Evolutionary conservation across 53 echinoderm and acorn worm species (phyloP), one percentile per base, ranked within the genome.

Genomic region (Patiria pectinifera): DNA sequence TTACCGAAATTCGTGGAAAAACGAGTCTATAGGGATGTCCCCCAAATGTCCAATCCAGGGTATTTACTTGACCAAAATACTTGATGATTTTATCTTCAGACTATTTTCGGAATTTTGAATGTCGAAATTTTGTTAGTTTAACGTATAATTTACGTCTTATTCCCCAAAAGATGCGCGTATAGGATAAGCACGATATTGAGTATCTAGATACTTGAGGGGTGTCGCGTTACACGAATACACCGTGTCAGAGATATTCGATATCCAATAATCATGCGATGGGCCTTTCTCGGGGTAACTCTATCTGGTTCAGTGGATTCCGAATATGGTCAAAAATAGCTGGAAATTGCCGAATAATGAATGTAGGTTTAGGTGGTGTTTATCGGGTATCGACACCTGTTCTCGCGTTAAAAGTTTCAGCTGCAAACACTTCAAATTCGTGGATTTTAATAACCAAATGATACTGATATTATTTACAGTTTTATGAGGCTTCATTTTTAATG

Each of bases 261-360:
- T 71, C 45, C 26, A 48, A 86, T 86, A 86, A 86, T 86, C 70
- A 86, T 46, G 48, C 48, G 19, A 45, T 21, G 4, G 70, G 86
- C 6, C 69, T 48, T 60, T 7, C 23, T 21, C 78, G 4, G 49
- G 19, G 86, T 70, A 86, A 86, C 45, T 48, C 21, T 24, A 87
- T 76, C 70, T 24, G 77, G 59, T 85, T 70, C 69, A 12, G 61
- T 23, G 26, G 59, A 87, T 76, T 87, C 60, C 76, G 25, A 87
- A 82, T 82, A 4, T 48, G 48, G 11, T 4, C 60, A 83, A 62
- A 61, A 7, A 25, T 62, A 80, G 80, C 79, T 45, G 69, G 6
- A 62, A 69, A 80, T 4, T 10, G 79, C 45, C 49, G 25, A 44
- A 44, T 62, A 62, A 45, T 89, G 44, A 19, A 61, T 62, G 46